These are phyloP conservation scores for Gopherus evgoodei DNA, from an alignment of 2,113 vertebrate species.

Conservation along the genomic window DNA sequence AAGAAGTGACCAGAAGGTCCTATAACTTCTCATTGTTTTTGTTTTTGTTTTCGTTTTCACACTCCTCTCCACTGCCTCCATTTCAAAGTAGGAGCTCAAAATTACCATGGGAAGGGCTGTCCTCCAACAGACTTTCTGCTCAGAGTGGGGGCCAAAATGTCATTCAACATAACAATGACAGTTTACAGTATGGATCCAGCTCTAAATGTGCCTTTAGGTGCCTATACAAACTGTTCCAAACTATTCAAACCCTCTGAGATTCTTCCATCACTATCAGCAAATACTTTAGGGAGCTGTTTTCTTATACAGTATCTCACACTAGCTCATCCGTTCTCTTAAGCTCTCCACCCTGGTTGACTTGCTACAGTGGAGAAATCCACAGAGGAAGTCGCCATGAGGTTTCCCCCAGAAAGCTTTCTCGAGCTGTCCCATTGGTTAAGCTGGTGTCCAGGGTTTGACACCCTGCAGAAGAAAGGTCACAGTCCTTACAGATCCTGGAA, in stretches of 20 bases:
- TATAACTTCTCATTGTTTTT: background rate
- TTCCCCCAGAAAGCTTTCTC: background rate
- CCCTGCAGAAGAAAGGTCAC: background rate
- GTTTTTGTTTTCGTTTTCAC: background rate
- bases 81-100: constrained; percentile 13
- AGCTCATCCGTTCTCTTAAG: background rate
- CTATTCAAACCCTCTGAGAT: background rate
- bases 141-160: background rate
- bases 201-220: background rate
- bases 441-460: background rate
- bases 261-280: background rate
- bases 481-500: background rate
- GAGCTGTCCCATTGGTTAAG: background rate
- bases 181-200: background rate
- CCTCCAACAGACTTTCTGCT: background rate
- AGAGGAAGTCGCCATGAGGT: background rate
- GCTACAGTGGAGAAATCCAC: background rate
- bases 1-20: background rate
- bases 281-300: background rate
- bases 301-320: background rate
- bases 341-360: background rate
- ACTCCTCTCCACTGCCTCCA: background rate
- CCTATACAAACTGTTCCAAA: background rate
- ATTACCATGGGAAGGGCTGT: constrained; percentile 22
- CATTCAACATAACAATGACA: background rate